Percentiles rank a stretch among this genome's conserved stretches.
phyloP scores from a whole-genome alignment of 2,888 invertebrate species.

The Schizotus pectinicornis region DNA sequence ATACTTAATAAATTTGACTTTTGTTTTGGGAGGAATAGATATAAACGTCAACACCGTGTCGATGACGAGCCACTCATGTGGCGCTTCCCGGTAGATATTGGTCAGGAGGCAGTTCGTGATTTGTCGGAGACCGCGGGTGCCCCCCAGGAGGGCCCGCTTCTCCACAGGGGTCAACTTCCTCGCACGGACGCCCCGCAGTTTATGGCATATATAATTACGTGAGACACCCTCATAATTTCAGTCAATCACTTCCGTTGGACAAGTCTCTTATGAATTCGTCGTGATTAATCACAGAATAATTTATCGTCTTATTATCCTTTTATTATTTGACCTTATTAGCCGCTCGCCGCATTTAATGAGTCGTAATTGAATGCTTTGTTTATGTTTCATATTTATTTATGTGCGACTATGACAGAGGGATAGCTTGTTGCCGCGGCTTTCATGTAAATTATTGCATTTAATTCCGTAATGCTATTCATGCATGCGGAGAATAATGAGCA shows the following conservation, averaged over 20 bases:
- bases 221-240: conserved; percentile 37
- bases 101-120: conserved; percentile 28
- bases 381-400: conserved; percentile 49
- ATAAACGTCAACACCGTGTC: too few species aligned
- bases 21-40: too few species aligned
- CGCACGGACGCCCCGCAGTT: conserved; percentile 37
- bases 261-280: conserved; percentile 11
- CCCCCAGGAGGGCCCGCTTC: conserved; percentile 33
- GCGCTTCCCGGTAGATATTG: conserved; percentile 20
- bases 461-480: conserved; percentile 39
- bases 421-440: conserved; percentile 40
- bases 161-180: conserved; percentile 28
- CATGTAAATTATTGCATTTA: conserved; percentile 44
- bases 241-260: conserved; percentile 37
- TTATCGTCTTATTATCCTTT: conserved; percentile 46
- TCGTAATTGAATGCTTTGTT: conserved; percentile 45
- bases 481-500: background rate
- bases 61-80: conserved; percentile 20
- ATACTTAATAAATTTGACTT: too few species aligned
- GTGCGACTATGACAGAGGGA: conserved; percentile 36
- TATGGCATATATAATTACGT: conserved; percentile 39
- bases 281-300: conserved; percentile 22
- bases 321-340: conserved; percentile 46
- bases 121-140: conserved; percentile 38
- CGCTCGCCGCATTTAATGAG: conserved; percentile 39